Conservation (phyloP, 2,888 invertebrate species). For the Oxyscelio sp. region DNA sequence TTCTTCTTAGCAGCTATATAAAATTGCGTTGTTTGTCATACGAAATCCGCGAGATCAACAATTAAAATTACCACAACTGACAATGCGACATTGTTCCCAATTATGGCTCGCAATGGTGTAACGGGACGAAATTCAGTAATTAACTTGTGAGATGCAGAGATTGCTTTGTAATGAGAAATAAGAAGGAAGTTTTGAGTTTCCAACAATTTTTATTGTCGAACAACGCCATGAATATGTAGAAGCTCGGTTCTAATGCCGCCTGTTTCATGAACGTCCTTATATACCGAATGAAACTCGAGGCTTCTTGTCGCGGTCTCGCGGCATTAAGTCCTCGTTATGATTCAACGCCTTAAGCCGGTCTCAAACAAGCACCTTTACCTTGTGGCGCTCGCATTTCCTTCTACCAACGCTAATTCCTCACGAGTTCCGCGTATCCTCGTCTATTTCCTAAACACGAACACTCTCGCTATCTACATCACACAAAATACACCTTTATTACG, state of each 20-base stretch:
- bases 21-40: too few relatives aligned
- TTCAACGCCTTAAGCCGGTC: slow-evolving; percentile 88
- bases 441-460: slow-evolving; percentile 78
- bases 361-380: slow-evolving; percentile 80
- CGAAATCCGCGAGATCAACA: not conserved
- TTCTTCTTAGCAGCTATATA: not conserved
- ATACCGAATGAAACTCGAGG: slow-evolving; percentile 81
- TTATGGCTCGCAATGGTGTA: slow-evolving; percentile 9
- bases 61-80: slow-evolving; percentile 2
- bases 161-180: slow-evolving; percentile 72
- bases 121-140: slow-evolving; percentile 54
- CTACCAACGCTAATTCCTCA: slow-evolving; percentile 77
- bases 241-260: slow-evolving; percentile 82
- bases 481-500: slow-evolving; percentile 67
- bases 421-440: slow-evolving; percentile 77
- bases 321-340: slow-evolving; percentile 88
- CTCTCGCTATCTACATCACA: slow-evolving; percentile 48
- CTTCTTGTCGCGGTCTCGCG: slow-evolving; percentile 84
- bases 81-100: not conserved
- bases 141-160: slow-evolving; percentile 57
- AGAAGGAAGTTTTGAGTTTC: slow-evolving; percentile 72
- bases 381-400: slow-evolving; percentile 58
- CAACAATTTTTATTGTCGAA: slow-evolving; percentile 79
- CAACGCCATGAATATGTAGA: slow-evolving; percentile 84
- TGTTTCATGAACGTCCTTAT: slow-evolving; percentile 82